Conservation (phyloP, 1,140 invertebrate genomes). For the Onthophagus taurus region DNA sequence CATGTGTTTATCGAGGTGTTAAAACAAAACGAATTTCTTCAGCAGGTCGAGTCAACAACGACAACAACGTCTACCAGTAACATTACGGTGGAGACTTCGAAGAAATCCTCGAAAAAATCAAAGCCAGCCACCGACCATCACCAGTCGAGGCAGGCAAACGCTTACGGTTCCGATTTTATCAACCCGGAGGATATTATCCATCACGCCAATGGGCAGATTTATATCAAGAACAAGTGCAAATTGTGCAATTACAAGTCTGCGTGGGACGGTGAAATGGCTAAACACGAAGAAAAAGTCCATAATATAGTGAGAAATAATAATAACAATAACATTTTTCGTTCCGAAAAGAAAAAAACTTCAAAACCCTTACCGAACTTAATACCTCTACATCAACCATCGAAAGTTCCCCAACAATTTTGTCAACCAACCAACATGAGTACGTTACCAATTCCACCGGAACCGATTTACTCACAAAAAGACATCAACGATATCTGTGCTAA, state of each 20-base stretch:
- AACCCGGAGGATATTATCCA: slow-evolving; percentile 42
- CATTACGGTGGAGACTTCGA: slow-evolving; percentile 22
- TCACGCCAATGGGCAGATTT: slow-evolving; percentile 41
- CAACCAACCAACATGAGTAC: not conserved
- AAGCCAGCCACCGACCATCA: slow-evolving; percentile 14
- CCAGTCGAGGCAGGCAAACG: slow-evolving; percentile 1
- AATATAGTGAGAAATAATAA: slow-evolving; percentile 33
- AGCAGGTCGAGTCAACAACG: not conserved
- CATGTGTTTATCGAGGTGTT: no score
- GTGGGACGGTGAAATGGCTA: slow-evolving; percentile 46
- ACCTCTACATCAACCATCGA: slow-evolving; percentile 46
- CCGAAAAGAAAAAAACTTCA: slow-evolving; percentile 40
- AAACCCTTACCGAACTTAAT: slow-evolving; percentile 62
- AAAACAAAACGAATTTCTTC: no score
- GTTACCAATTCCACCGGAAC: slow-evolving; percentile 11
- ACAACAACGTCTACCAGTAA: slow-evolving; percentile 1
- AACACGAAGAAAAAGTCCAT: slow-evolving; percentile 43
- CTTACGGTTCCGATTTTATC: slow-evolving; percentile 38
- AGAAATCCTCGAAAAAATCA: slow-evolving; percentile 11
- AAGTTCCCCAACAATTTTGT: not conserved
- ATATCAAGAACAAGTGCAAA: slow-evolving; percentile 36
- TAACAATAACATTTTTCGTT: slow-evolving; percentile 16
- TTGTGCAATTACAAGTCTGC: slow-evolving; percentile 36
- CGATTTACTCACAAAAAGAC: slow-evolving; percentile 36
- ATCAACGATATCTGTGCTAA: slow-evolving; percentile 40